Conservation (phyloP, 1,140 invertebrate genomes). For the Caerostris darwini region DNA sequence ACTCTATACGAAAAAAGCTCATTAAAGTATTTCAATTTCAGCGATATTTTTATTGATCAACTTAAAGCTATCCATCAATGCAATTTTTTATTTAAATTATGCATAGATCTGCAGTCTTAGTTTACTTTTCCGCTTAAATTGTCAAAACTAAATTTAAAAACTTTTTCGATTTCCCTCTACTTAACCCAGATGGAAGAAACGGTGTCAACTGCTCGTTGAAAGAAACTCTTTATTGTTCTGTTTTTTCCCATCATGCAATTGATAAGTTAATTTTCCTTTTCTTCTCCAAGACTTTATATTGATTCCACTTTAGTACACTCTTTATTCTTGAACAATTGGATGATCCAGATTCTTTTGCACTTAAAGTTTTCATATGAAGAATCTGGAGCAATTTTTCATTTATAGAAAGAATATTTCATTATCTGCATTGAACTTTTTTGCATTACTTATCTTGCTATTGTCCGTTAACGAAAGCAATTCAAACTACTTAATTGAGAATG, state of each 20-base stretch:
- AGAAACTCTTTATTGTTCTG: neutral
- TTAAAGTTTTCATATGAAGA: neutral
- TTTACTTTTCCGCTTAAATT: conserved; percentile 5
- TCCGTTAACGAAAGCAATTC: neutral
- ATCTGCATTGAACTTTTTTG: neutral
- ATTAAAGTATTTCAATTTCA: too few relatives aligned
- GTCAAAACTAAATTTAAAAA: neutral
- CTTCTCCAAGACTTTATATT: conserved; percentile 19
- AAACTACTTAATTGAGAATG: neutral
- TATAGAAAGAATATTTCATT: neutral
- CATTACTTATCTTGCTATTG: neutral
- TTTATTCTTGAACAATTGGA: neutral
- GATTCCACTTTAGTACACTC: neutral
- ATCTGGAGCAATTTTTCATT: neutral
- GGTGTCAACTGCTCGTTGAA: neutral
- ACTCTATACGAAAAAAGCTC: too few relatives aligned
- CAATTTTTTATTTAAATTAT: too few relatives aligned
- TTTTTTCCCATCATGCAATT: neutral
- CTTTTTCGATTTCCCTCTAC: neutral
- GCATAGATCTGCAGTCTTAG: neutral
- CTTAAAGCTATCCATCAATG: too few relatives aligned
- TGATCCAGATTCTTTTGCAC: neutral
- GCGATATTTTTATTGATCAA: too few relatives aligned
- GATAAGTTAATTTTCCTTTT: conserved; percentile 29
- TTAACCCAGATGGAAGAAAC: neutral